These are phyloP conservation scores for Sycophaga agraensis DNA, from an alignment of 1,140 invertebrate genomes.

Conservation along the genomic window DNA sequence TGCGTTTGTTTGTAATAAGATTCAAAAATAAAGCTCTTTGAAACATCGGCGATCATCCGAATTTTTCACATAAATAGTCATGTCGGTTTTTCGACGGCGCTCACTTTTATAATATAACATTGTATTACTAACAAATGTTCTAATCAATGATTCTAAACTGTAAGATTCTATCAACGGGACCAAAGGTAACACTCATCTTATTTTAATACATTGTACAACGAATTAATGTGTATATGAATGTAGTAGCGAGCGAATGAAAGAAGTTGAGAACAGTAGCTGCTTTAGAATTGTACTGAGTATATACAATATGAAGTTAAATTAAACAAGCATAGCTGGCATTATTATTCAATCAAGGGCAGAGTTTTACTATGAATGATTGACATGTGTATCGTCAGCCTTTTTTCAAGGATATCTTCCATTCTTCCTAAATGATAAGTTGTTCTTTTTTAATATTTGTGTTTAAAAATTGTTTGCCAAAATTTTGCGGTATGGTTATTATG, in stretches of 20 bases:
- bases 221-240: slow-evolving; percentile 33
- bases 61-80: slow-evolving; percentile 29
- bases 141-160: slow-evolving; percentile 38
- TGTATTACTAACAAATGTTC: slow-evolving; percentile 33
- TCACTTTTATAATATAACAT: slow-evolving; percentile 38
- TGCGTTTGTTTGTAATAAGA: slow-evolving; percentile 16
- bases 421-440: slow-evolving; percentile 7
- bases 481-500: slow-evolving; percentile 6
- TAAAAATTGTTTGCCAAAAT: slow-evolving; percentile 18
- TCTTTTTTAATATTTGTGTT: slow-evolving; percentile 15
- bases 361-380: slow-evolving; percentile 19
- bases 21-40: neutral
- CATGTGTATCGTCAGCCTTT: slow-evolving; percentile 4
- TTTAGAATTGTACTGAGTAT: slow-evolving; percentile 2
- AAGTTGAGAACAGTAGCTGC: slow-evolving; percentile 1
- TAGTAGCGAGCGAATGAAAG: slow-evolving; percentile 12
- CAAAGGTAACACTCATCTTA: slow-evolving; percentile 51
- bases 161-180: slow-evolving; percentile 55
- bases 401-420: slow-evolving; percentile 9
- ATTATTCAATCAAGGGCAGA: slow-evolving; percentile 1
- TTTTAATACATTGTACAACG: slow-evolving; percentile 43
- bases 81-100: slow-evolving; percentile 37
- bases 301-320: neutral
- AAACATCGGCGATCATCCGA: slow-evolving; percentile 13
- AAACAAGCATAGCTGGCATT: neutral